phyloP scores from a whole-genome alignment of 2,113 vertebrate genomes.

The Forbesichthys papilliferus region DNA sequence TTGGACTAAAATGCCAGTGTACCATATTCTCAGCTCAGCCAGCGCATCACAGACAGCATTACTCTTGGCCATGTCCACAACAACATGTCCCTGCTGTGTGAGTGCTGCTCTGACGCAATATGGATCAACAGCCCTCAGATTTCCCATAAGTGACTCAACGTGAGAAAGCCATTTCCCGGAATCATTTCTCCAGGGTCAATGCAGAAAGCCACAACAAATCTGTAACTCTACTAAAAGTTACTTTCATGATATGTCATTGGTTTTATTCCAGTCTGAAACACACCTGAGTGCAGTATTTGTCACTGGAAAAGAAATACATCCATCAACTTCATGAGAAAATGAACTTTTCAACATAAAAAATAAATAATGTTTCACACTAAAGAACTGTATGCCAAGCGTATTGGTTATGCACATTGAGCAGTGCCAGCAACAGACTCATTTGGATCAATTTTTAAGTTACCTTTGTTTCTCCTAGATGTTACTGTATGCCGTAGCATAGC shows the following conservation, averaged over 20 bases:
- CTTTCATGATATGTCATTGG: not conserved
- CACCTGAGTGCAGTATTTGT: no score
- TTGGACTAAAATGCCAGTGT: no score
- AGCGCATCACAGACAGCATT: conserved; percentile 20
- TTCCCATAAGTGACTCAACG: conserved; percentile 60
- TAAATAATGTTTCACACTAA: conserved; percentile 3
- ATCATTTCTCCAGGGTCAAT: conserved; percentile 30
- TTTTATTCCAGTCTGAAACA: not conserved
- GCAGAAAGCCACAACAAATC: conserved; percentile 17
- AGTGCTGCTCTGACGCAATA: conserved; percentile 41
- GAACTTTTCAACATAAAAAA: not conserved
- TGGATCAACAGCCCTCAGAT: conserved; percentile 30
- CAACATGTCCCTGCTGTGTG: conserved; percentile 14
- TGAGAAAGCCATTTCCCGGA: conserved; percentile 46
- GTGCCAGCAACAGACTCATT: conserved; percentile 17
- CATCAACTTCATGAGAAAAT: not conserved
- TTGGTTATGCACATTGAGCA: conserved; percentile 3
- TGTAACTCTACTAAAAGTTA: not conserved
- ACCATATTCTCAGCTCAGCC: no score
- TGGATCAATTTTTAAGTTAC: conserved; percentile 5
- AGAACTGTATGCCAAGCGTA: conserved; percentile 14
- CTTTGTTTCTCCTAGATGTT: conserved; percentile 19
- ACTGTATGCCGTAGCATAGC: not conserved
- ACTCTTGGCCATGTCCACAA: conserved; percentile 21
- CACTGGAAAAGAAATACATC: no score